Evolutionary conservation across 2,888 invertebrate species (phyloP).

Genomic region (Notodromas monacha): DNA sequence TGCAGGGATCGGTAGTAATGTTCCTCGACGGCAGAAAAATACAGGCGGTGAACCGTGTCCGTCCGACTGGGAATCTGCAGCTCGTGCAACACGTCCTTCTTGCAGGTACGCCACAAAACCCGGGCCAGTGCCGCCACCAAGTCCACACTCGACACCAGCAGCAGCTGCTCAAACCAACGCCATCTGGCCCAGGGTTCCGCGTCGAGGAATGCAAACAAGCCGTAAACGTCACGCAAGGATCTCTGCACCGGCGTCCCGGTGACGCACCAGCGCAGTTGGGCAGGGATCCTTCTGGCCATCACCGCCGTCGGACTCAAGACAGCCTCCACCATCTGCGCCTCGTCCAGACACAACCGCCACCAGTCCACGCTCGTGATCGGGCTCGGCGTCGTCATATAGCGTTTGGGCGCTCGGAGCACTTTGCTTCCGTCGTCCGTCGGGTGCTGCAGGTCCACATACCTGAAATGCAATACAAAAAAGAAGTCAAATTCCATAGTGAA

Average conservation of each 20-base stretch:
- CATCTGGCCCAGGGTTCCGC: constrained; percentile 21
- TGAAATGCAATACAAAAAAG: too few species aligned
- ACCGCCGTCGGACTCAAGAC: constrained; percentile 23
- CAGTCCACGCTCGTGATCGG: constrained; percentile 33
- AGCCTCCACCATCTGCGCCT: constrained; percentile 42
- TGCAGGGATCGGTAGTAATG: constrained; percentile 33
- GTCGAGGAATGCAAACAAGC: constrained; percentile 26
- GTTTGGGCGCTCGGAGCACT: constrained; percentile 26
- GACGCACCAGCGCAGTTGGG: constrained; percentile 33
- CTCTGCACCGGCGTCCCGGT: constrained; percentile 37
- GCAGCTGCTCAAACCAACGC: constrained; percentile 21
- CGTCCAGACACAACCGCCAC: constrained; percentile 44
- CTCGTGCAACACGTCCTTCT: constrained; percentile 24
- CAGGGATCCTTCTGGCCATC: constrained; percentile 25
- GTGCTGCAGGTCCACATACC: too few species aligned
- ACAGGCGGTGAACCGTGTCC: constrained; percentile 23
- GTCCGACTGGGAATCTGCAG: constrained; percentile 30
- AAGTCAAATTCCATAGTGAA: too few species aligned
- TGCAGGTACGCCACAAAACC: constrained; percentile 33
- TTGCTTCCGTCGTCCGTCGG: too few species aligned
- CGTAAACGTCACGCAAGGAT: constrained; percentile 23
- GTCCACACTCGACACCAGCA: constrained; percentile 22
- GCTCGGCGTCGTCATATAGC: constrained; percentile 26
- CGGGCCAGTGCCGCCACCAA: constrained; percentile 22
- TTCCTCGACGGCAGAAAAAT: constrained; percentile 35